Base-by-base conservation (phyloP, 1,140 invertebrate genomes). In the Bombus waltoni region DNA sequence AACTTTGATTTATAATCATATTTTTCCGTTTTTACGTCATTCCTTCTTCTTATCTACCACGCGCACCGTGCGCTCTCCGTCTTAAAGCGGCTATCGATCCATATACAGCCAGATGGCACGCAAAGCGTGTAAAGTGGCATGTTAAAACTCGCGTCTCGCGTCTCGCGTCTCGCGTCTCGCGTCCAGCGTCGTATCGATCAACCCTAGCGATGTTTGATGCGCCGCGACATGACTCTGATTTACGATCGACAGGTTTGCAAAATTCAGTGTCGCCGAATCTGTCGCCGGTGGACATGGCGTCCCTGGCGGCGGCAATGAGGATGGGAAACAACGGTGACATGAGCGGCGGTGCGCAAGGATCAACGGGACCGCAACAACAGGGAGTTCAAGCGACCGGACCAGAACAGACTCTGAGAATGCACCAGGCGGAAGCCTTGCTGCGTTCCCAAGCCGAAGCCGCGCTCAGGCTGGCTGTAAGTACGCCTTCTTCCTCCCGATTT, bases 381-480 rank as follows among this genome's bases (percentile, higher is more conserved):
- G 96, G 95, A 38, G 96, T 96, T 53, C 96, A 96, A 85, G 94
- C 95, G 81, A 95, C 96, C 35, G 95, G 95, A 70, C 95, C 95
- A 9, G 96, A 97, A 90, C 97, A 97, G 11, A 97, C 97, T 2
- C 94, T 98, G 13, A 95, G 97, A 82, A 97, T 98, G 95, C 96
- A 96, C 87, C 97, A 97, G 91, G 97, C 97, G 3, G 97, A 98
- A 94, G 98, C 97, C 0, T 95, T 98, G 22, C 94, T 98, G 28
- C 96, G 97, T 91, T 97, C 97, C 76, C 98, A 98, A 89, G 97
- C 98, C 1, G 98, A 98, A 92, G 97, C 97, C 35, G 97, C 98
- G 2, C 96, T 98, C 28, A 96, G 98, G 91, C 94, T 98, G 87
- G 98, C 98, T 28, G 97, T 98, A 88, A 95, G 95, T 91, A 70